phyloP scores from a whole-genome alignment of 2,888 invertebrate species.

The Panopea generosa region DNA sequence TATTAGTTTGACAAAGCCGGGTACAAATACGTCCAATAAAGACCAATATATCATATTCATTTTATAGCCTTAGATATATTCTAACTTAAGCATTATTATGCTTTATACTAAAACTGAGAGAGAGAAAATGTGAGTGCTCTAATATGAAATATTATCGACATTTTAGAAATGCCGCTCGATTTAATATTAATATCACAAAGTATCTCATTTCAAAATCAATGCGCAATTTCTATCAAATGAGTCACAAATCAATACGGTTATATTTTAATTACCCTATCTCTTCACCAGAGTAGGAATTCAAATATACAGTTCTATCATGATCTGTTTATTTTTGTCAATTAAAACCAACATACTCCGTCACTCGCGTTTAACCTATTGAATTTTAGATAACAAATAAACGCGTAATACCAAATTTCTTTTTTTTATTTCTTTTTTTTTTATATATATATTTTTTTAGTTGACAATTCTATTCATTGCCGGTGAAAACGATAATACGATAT shows the following conservation, averaged over 20 bases:
- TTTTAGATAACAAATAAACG: not conserved
- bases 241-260: not conserved
- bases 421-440: not conserved
- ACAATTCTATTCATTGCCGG: too few species aligned
- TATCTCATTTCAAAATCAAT: not conserved
- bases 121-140: too few species aligned
- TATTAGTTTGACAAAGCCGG: too few species aligned
- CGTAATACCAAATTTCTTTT: not conserved
- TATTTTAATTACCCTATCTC: not conserved
- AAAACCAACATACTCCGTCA: conserved; percentile 20
- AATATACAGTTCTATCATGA: conserved; percentile 33
- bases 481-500: too few species aligned
- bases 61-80: too few species aligned
- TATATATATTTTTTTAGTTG: conserved; percentile 30
- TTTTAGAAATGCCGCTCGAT: conserved; percentile 12
- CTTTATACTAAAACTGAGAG: too few species aligned
- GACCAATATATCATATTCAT: too few species aligned
- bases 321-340: conserved; percentile 41
- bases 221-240: not conserved
- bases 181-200: not conserved
- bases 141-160: too few species aligned
- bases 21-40: too few species aligned
- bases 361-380: not conserved
- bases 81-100: too few species aligned
- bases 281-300: not conserved